Evolutionary conservation across 2,888 invertebrate species (phyloP).

Genomic region (Nomada lathburiana): DNA sequence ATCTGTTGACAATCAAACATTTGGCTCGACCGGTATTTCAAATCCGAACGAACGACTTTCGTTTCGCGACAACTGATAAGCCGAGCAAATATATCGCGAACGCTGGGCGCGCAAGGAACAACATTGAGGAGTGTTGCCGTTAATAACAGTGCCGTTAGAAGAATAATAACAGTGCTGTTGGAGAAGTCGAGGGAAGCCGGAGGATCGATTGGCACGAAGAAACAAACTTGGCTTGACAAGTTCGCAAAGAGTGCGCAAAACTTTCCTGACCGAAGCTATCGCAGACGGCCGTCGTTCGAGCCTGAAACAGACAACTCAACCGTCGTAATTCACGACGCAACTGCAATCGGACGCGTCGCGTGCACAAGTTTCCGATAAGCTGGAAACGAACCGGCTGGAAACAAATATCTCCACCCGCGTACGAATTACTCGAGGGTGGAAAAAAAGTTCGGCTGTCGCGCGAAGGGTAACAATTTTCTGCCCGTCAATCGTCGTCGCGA

Average conservation of each 20-base stretch:
- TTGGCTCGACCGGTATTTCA: too few relatives aligned
- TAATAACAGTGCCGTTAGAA: background rate
- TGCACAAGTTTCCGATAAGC: constrained; percentile 3
- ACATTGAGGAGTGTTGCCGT: background rate
- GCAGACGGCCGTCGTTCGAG: constrained; percentile 31
- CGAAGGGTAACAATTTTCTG: constrained; percentile 18
- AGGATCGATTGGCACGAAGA: constrained; percentile 52
- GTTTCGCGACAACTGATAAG: too few relatives aligned
- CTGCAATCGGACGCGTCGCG: constrained; percentile 25
- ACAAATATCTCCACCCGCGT: background rate
- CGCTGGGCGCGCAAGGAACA: background rate
- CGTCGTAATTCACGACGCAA: constrained; percentile 36
- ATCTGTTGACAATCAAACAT: too few relatives aligned
- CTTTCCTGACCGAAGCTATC: constrained; percentile 35
- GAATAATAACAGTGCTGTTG: background rate
- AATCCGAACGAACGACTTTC: too few relatives aligned
- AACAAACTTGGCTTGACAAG: constrained; percentile 59
- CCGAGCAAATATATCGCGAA: too few relatives aligned
- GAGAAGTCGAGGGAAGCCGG: constrained; percentile 28
- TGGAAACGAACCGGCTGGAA: constrained; percentile 4
- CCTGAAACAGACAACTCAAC: constrained; percentile 31
- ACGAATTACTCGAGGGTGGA: constrained; percentile 25
- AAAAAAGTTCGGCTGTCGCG: background rate
- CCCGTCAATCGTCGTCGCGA: constrained; percentile 22
- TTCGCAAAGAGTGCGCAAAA: constrained; percentile 52